Conservation (phyloP, 92 coral and sea anemone species). For the Ricordea florida region DNA sequence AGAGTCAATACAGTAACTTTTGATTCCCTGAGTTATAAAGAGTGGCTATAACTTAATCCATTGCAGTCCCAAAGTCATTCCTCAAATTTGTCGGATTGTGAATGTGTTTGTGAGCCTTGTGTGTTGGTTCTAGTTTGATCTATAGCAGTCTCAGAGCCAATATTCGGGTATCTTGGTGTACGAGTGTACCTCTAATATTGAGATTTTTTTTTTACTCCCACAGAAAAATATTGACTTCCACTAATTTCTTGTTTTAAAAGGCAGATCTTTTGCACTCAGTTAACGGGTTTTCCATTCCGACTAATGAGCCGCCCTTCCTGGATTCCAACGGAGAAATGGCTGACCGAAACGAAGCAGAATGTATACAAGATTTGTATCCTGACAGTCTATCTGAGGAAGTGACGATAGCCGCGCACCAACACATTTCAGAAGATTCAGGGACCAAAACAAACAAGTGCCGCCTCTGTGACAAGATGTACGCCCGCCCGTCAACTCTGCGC, state of each 20-base stretch:
- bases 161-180: too few species aligned
- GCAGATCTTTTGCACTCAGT: background rate
- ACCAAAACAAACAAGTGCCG: slow-evolving; percentile 55
- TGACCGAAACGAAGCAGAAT: background rate
- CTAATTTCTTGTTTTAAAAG: too few species aligned
- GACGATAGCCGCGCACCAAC: background rate
- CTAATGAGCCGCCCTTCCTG: background rate
- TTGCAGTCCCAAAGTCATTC: too few species aligned
- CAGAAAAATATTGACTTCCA: too few species aligned
- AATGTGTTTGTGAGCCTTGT: too few species aligned
- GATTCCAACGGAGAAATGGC: background rate
- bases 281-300: background rate
- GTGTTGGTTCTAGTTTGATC: too few species aligned
- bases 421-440: background rate
- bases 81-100: too few species aligned
- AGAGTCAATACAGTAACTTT: too few species aligned
- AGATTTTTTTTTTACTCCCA: background rate
- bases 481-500: slow-evolving; percentile 85
- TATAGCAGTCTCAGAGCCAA: too few species aligned
- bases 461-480: slow-evolving; percentile 72
- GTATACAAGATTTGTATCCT: background rate
- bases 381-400: background rate
- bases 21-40: too few species aligned
- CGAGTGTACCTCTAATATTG: background rate
- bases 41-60: too few species aligned